Conservation (phyloP, 2,113 vertebrate species). For the Bungarus multicinctus region DNA sequence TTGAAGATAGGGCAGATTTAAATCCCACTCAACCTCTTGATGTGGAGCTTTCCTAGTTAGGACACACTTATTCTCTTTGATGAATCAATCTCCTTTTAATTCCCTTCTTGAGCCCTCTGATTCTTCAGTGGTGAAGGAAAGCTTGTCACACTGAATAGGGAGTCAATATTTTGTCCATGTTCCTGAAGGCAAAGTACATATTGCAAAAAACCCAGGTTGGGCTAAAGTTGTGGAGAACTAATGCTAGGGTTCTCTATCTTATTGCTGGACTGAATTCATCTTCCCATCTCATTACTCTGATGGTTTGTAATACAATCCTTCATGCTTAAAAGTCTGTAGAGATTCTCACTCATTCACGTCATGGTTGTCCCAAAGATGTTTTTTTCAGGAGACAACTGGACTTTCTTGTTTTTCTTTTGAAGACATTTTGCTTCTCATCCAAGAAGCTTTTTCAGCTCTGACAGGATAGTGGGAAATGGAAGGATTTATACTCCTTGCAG, state of each 20-base stretch:
- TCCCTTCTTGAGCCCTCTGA: background rate
- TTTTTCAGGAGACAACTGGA: no score
- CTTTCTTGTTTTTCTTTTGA: no score
- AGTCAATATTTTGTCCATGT: background rate
- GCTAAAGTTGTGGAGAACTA: background rate
- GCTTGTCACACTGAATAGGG: background rate
- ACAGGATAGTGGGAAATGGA: no score
- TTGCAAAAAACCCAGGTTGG: background rate
- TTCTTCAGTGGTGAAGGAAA: background rate
- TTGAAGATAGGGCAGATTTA: background rate
- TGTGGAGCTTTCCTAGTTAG: background rate
- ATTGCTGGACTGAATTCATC: background rate
- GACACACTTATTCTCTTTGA: background rate
- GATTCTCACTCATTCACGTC: no score
- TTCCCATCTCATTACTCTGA: background rate
- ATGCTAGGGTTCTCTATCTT: background rate
- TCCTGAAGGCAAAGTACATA: fast-evolving
- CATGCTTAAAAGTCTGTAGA: no score
- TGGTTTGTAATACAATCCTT: background rate
- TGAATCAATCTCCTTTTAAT: background rate
- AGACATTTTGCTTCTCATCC: no score
- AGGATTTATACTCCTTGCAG: no score
- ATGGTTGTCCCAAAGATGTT: no score
- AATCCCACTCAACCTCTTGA: background rate
- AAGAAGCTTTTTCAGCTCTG: no score